These are phyloP conservation scores for Rhabdornis inornatus DNA, from an alignment of 2,113 vertebrate species.

Conservation along the genomic window DNA sequence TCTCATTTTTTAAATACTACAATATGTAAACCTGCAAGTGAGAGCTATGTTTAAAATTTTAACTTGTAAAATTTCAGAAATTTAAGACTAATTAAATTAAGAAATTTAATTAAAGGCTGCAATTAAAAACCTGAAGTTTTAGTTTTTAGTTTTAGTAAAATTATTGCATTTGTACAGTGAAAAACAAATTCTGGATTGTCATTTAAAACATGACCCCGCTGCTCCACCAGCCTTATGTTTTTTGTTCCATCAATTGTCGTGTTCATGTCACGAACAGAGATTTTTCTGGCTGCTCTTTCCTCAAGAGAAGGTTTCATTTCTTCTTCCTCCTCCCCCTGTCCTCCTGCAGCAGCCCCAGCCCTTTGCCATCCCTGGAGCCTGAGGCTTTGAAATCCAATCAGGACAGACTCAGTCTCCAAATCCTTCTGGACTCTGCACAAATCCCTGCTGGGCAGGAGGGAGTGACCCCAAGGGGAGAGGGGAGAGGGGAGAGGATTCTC, in stretches of 20 bases:
- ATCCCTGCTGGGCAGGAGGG: background rate
- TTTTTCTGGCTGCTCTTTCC: background rate
- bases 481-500: background rate
- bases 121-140: background rate
- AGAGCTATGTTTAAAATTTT: background rate
- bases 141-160: background rate
- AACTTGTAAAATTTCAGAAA: background rate
- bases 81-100: background rate
- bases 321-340: background rate
- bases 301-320: background rate
- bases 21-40: background rate
- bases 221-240: background rate
- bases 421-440: background rate
- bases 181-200: background rate
- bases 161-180: background rate
- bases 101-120: background rate
- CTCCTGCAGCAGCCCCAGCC: background rate
- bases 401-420: fast-evolving
- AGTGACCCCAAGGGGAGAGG: background rate
- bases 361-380: background rate
- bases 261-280: background rate
- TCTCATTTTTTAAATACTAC: background rate
- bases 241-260: background rate
- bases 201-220: background rate
- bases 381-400: background rate